Evolutionary conservation across 2,797 vertebrate genomes (phyloP).

Genomic region (Ptychadena robeensis): DNA sequence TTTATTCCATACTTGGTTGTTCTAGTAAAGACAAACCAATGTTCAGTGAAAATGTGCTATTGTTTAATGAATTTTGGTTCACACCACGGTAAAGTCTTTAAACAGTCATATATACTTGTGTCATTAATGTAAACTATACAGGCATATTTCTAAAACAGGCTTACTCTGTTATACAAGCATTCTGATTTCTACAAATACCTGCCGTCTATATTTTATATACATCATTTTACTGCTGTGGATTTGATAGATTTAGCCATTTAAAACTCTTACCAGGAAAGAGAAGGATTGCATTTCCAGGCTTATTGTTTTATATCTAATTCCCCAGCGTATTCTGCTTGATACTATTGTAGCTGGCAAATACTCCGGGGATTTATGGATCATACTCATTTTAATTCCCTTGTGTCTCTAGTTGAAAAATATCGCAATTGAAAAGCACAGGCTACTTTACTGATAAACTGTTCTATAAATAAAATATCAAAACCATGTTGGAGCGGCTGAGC

Average conservation of each 20-base stretch:
- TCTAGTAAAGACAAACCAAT: neutral
- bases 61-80: neutral
- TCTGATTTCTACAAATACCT: constrained; percentile 13
- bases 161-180: neutral
- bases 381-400: constrained; percentile 23
- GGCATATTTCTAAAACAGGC: neutral
- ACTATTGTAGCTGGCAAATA: constrained; percentile 35
- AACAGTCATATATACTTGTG: neutral
- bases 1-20: neutral
- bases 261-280: constrained; percentile 22
- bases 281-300: constrained; percentile 11
- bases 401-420: constrained; percentile 17
- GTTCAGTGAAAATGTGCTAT: neutral
- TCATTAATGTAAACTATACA: neutral
- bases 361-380: constrained; percentile 28
- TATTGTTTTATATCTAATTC: constrained; percentile 42
- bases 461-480: constrained; percentile 3
- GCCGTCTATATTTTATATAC: neutral
- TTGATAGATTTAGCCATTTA: constrained; percentile 33
- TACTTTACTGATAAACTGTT: constrained; percentile 21
- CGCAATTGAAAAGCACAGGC: neutral
- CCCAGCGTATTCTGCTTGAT: constrained; percentile 9
- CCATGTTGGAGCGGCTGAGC: neutral
- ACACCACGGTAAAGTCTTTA: neutral
- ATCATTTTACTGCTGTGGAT: constrained; percentile 16